Evolutionary conservation across 2,797 vertebrate genomes (phyloP).

Genomic region (Microhierax caerulescens): DNA sequence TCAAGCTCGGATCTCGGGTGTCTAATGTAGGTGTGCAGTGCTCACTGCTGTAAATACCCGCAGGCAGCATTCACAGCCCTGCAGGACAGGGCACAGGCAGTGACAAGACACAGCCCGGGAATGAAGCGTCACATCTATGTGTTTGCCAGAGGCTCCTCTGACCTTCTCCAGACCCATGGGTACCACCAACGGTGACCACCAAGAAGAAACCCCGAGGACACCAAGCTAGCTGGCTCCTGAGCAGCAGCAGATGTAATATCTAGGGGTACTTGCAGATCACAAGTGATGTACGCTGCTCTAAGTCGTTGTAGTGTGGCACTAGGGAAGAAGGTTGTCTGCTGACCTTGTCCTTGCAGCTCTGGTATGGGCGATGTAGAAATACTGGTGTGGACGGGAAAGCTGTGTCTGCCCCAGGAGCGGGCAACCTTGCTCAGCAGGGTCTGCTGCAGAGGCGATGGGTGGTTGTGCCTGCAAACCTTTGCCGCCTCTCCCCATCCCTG

Average conservation of each 20-base stretch:
- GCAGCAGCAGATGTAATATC: neutral
- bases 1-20: neutral
- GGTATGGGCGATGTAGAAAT: neutral
- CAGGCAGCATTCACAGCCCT: neutral
- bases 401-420: neutral
- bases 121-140: fast-evolving
- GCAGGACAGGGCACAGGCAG: neutral
- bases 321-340: neutral
- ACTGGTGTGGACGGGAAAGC: neutral
- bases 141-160: neutral
- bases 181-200: neutral
- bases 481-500: neutral
- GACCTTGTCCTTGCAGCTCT: neutral
- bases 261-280: neutral
- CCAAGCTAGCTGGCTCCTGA: neutral
- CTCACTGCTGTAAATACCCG: neutral
- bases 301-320: neutral
- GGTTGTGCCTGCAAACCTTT: neutral
- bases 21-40: fast-evolving
- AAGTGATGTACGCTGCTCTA: neutral
- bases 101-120: neutral
- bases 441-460: neutral
- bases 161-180: neutral
- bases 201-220: neutral
- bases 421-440: neutral